Evolutionary conservation across 2,113 vertebrate genomes (phyloP), one percentile per base, ranked within the genome.

Genomic region (Puffinus mauretanicus): DNA sequence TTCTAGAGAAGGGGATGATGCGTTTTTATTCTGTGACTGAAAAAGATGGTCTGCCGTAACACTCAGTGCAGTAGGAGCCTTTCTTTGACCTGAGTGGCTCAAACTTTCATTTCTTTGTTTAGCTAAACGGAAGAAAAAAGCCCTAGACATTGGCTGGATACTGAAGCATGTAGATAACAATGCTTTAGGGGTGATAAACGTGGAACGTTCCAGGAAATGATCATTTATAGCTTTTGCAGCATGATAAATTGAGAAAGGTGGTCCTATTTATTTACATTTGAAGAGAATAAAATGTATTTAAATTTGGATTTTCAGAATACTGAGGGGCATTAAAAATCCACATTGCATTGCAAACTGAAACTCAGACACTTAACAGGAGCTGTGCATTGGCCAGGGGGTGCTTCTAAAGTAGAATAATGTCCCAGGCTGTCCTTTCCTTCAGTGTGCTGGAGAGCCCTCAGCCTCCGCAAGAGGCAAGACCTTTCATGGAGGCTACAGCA

Each of bases 341-440:
- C 30, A 11, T 76, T 55, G 17, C 17, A 36, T 22, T 61, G 58
- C 54, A 80, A 72, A 42, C 62, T 78, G 64, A 67, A 76, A 55
- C 42, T 82, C 86, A 71, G 65, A 71, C 15, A 44, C n/a, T 86
- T 80, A 29, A 36, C 18, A 61, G 14, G 36, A 72, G 30, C 46
- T 36, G 62, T 7, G 18, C 30, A 2, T 20, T 72, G 57, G 11
- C 38, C 3, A 1, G 3, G 11, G 3, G 2, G 1, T 71, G 20
- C 40, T 83, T 95, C 44, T 81, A 5, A 82, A 51, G 20, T 42
- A 64, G 26, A 64, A 27, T 54, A 27, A 62, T 62, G 30, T 77
- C 52, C n/a, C 18, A 30, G 38, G 20, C n/a, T 82, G 40, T 61
- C 16, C 30, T 88, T 83, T 71, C 34, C 18, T 69, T 88, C 29